Evolutionary conservation across 1,140 invertebrate species (phyloP), one percentile per base, ranked within the genome.

Genomic region (Atta cephalotes): DNA sequence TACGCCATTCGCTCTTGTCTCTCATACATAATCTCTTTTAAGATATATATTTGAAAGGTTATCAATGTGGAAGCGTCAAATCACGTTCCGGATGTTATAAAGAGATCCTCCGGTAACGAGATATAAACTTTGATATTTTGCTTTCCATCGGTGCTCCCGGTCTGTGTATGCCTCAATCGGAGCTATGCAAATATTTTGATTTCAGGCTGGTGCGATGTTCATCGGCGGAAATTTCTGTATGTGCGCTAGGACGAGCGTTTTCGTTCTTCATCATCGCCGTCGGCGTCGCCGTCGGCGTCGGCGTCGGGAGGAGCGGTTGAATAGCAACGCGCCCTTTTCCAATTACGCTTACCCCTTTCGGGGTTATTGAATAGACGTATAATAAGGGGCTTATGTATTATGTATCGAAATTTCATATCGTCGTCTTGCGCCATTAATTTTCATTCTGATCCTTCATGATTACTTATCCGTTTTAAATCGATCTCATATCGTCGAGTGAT

Each of bases 111-210:
- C 80, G 18, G 25, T 84, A 84, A 84, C 80, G 80, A 84, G 70
- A 76, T 84, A 80, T 80, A 68, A 80, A 81, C 78, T 85, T 90
- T 81, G 82, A 62, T 77, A 74, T 65, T 76, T 53, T 60, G 53
- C 53, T 70, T 81, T 45, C 85, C 62, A 82, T 78, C 62, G 78
- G 66, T 63, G 53, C 63, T 35, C 51, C 66, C 21, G 63, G 56
- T 86, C 79, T 63, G 45, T 58, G 65, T 70, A 53, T 49, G 81
- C 81, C 72, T 68, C 81, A 89, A 81, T 90, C 85, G 87, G 58
- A 28, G 81, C 88, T 85, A 82, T 39, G 66, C 82, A 86, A 88
- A 91, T 89, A 91, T 79, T 89, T 89, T 87, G 85, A 89, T 89
- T 84, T 81, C 80, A 87, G 82, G 68, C 49, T 77, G 88, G 85